These are phyloP conservation scores for Chloroceryle amazona DNA, from an alignment of 2,797 vertebrate species.

Conservation along the genomic window DNA sequence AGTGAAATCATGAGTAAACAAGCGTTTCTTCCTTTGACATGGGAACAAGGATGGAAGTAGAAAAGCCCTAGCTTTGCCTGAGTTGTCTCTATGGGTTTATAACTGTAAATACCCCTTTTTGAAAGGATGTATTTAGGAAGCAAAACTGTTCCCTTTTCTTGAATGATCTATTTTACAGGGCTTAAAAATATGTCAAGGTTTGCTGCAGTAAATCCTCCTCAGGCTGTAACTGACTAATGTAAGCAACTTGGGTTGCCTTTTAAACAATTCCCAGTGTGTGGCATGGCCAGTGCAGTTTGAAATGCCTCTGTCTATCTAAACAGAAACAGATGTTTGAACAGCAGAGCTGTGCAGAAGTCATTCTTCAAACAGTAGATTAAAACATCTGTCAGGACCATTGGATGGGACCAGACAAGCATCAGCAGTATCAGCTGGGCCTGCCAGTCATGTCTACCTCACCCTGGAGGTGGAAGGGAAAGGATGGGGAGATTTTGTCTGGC, in stretches of 20 bases:
- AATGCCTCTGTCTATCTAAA: conserved; percentile 79
- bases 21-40: neutral
- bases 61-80: conserved; percentile 25
- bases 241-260: conserved; percentile 73
- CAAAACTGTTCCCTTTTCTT: conserved; percentile 26
- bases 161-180: conserved; percentile 74
- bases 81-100: conserved; percentile 31
- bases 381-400: conserved; percentile 80
- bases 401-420: conserved; percentile 56
- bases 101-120: conserved; percentile 37
- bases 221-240: conserved; percentile 74
- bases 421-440: conserved; percentile 76
- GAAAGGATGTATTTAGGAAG: conserved; percentile 66
- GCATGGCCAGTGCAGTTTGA: conserved; percentile 72
- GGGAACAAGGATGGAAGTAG: neutral
- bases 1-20: neutral
- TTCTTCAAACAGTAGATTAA: conserved; percentile 83
- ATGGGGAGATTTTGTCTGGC: rapidly evolving
- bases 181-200: conserved; percentile 70
- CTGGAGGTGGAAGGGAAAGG: neutral
- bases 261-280: conserved; percentile 81
- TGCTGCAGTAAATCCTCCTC: conserved; percentile 72
- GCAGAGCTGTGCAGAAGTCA: conserved; percentile 70
- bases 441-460: conserved; percentile 58
- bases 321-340: conserved; percentile 84